These are phyloP conservation scores for Mixornis gularis DNA, from an alignment of 2,113 vertebrate genomes.

Conservation along the genomic window DNA sequence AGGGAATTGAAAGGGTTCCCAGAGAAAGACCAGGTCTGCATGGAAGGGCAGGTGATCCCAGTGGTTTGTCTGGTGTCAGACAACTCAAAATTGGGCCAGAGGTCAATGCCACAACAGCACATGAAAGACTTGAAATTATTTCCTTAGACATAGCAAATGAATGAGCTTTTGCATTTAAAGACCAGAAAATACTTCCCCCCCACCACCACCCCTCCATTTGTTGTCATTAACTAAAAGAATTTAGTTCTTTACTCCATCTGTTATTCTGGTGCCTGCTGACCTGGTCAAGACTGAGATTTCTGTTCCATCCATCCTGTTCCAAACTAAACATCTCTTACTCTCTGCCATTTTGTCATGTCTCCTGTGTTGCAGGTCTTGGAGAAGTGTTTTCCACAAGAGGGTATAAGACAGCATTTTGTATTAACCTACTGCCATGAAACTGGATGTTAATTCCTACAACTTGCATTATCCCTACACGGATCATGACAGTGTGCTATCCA, in stretches of 20 bases:
- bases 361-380: neutral
- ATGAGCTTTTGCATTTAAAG: neutral
- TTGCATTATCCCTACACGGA: neutral
- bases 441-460: neutral
- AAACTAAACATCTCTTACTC: neutral
- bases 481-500: neutral
- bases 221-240: neutral
- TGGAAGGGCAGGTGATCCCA: neutral
- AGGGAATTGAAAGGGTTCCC: neutral
- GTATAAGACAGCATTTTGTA: neutral
- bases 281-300: neutral
- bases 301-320: neutral
- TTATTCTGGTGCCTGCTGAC: neutral
- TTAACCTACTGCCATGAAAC: neutral
- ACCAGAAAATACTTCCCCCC: neutral
- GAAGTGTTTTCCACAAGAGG: neutral
- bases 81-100: accelerated
- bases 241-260: neutral
- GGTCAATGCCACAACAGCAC: neutral
- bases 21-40: neutral
- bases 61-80: accelerated
- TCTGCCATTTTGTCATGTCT: neutral
- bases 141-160: neutral
- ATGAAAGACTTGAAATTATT: neutral
- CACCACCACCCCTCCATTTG: neutral